A percentile compares a stretch with the other conserved stretches of the same genome.
These are phyloP conservation scores for Podargus strigoides DNA, from an alignment of 2,797 vertebrate genomes.

Conservation along the genomic window DNA sequence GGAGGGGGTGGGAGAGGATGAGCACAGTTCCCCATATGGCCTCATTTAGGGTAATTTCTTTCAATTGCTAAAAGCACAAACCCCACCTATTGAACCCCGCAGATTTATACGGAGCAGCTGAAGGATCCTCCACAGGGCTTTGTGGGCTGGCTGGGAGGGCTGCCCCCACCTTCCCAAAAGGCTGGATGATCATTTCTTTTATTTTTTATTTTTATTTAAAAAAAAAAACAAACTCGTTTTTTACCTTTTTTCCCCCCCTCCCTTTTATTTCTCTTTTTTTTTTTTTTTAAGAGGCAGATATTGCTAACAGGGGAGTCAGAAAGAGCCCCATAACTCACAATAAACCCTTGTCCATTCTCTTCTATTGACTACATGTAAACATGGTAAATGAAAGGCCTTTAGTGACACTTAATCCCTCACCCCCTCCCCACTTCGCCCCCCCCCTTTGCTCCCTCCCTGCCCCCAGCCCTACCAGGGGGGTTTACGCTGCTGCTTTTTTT, in stretches of 20 bases:
- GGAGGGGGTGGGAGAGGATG: neutral
- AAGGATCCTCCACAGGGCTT: neutral
- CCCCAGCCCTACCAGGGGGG: neutral
- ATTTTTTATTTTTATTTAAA: neutral
- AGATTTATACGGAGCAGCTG: slow-evolving; percentile 19
- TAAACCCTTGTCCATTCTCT: slow-evolving; percentile 28
- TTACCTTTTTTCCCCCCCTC: neutral
- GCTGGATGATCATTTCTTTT: neutral
- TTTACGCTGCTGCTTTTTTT: neutral
- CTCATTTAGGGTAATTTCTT: slow-evolving; percentile 16
- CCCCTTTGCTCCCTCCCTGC: neutral
- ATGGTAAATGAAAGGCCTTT: slow-evolving; percentile 44
- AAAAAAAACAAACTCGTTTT: neutral
- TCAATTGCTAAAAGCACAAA: neutral
- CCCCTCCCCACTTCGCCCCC: neutral
- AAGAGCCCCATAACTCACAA: slow-evolving; percentile 10
- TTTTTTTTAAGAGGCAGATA: neutral
- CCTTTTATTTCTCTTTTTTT: too few relatives aligned
- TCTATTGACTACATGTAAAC: slow-evolving; percentile 44
- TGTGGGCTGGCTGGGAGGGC: neutral
- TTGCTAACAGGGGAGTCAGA: neutral
- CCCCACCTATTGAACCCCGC: neutral
- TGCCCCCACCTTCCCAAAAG: neutral
- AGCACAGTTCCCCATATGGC: slow-evolving; percentile 4
- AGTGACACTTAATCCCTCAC: slow-evolving; percentile 35